Evolutionary conservation across 2,888 invertebrate genomes (phyloP), one percentile per base, ranked within the genome.

Genomic region (Tipula confusa): DNA sequence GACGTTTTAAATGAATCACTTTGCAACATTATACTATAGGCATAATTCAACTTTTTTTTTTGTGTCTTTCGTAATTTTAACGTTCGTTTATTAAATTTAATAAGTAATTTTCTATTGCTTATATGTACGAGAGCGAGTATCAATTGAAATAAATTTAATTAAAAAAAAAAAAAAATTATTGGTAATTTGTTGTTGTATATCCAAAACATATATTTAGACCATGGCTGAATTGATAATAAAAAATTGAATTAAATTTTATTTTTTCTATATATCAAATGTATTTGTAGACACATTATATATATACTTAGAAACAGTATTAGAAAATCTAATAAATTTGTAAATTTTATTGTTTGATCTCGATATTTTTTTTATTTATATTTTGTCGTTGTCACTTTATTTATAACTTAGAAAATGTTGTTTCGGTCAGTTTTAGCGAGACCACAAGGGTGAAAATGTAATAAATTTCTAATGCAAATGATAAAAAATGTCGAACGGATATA

Each of bases 181-280:
- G 43, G 43, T 18, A 43, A 43, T 64, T 64, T 64, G 64, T 64
- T 64, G 64, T 24, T 64, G 64, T 64, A 64, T 64, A 64, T 64
- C 64, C 64, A 64, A 64, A 64, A 64, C 64, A 64, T 64, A 64
- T 64, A 80, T 80, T 80, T 80, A 80, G 80, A 80, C 80, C 80
- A 80, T 80, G 80, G 80, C 80, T 80, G 80, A 80, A 80, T 80
- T 80, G 80, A 80, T 80, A 80, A 80, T 80, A 80, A 80, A 80
- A n/a, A 80, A 29, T 80, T 80, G 31, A 29, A 15, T 15, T n/a
- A n/a, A n/a, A n/a, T 28, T 79, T 79, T 29, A 29, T 9, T 64
- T 64, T 64, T 64, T 6, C 1, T 48, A 7, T 18, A 48, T 64
- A 24, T 24, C 6, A 24, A 64, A 9, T n/a, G n/a, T 43, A 43